A percentile compares a stretch with the other conserved stretches of the same genome.
Evolutionary conservation across 2,113 vertebrate species (phyloP).

Genomic region (Corythornis cristatus): DNA sequence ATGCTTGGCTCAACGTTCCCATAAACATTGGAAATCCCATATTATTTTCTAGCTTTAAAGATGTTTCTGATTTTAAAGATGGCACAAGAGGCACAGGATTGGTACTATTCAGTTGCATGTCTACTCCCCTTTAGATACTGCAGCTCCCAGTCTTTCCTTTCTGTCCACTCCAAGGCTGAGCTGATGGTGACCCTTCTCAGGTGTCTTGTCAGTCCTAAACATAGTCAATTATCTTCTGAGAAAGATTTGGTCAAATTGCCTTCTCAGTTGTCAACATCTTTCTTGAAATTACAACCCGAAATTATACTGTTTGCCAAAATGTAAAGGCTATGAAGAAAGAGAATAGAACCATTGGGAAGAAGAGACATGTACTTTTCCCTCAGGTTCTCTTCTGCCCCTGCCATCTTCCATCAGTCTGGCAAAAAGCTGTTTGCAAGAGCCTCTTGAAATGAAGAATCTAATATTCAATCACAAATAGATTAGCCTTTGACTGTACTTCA

Average conservation of each 20-base stretch:
- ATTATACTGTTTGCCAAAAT: not conserved
- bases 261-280: not conserved
- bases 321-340: not conserved
- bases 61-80: not conserved
- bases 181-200: not conserved
- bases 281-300: not conserved
- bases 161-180: not conserved
- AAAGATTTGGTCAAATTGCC: not conserved
- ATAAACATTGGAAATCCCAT: not conserved
- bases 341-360: not conserved
- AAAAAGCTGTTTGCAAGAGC: constrained; percentile 36
- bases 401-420: constrained; percentile 6
- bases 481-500: constrained; percentile 48
- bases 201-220: not conserved
- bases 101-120: not conserved
- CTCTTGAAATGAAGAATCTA: constrained; percentile 42
- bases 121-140: not conserved
- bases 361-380: not conserved
- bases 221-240: not conserved
- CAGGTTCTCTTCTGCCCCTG: not conserved
- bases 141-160: not conserved
- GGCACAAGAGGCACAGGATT: not conserved
- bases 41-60: not conserved
- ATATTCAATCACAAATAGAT: constrained; percentile 53
- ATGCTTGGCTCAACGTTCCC: not conserved